These are phyloP conservation scores for Andrena bicolor DNA, from an alignment of 2,888 invertebrate species.

Conservation along the genomic window DNA sequence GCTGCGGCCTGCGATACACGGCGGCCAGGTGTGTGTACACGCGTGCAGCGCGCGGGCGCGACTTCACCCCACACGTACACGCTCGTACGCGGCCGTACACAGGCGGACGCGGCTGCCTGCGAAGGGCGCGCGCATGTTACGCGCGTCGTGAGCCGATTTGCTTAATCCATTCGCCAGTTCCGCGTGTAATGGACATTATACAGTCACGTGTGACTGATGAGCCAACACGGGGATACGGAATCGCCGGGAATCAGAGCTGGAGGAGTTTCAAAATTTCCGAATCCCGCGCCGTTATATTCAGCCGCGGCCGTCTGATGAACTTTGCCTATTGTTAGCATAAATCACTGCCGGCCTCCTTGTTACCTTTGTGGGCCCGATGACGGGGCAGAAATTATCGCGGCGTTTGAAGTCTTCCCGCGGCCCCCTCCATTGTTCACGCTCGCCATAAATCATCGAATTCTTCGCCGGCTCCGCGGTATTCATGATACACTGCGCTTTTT, in stretches of 20 bases:
- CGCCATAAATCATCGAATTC: slow-evolving; percentile 50
- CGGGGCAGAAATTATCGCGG: slow-evolving; percentile 42
- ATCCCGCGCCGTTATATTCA: slow-evolving; percentile 3
- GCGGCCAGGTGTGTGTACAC: slow-evolving; percentile 52
- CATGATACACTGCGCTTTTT: neutral
- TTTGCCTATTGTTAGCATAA: slow-evolving; percentile 58
- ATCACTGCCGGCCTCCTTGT: slow-evolving; percentile 39
- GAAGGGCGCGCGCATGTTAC: slow-evolving; percentile 48
- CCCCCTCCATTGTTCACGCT: slow-evolving; percentile 28
- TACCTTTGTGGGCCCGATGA: slow-evolving; percentile 28
- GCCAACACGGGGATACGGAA: slow-evolving; percentile 56
- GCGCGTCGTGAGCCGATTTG: slow-evolving; percentile 66
- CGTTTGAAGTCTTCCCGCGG: slow-evolving; percentile 16
- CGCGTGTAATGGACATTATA: slow-evolving; percentile 68
- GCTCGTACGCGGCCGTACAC: neutral
- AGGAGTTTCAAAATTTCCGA: slow-evolving; percentile 55
- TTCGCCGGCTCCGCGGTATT: slow-evolving; percentile 3
- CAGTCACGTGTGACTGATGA: slow-evolving; percentile 68
- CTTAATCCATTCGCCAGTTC: slow-evolving; percentile 67
- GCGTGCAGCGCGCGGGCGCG: neutral
- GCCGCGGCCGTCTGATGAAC: slow-evolving; percentile 29
- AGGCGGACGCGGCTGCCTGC: neutral
- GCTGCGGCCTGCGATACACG: slow-evolving; percentile 60
- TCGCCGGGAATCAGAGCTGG: slow-evolving; percentile 47
- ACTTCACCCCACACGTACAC: neutral